Evolutionary conservation across 2,797 vertebrate genomes (phyloP).

Genomic region (Aldrovandia affinis): DNA sequence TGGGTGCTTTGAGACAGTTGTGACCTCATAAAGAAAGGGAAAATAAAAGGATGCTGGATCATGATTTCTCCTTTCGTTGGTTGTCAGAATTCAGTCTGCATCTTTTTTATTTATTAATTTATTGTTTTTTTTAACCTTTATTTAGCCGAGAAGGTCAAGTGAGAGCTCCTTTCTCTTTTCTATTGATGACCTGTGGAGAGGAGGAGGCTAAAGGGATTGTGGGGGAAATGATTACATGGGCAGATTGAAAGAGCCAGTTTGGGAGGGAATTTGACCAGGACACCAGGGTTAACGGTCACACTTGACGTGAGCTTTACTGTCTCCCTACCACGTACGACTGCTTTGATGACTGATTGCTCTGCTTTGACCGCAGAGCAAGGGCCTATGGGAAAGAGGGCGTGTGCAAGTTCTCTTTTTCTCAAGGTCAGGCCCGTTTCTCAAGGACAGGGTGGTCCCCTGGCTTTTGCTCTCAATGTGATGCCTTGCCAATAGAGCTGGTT

Average conservation of each 20-base stretch:
- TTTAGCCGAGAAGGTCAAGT: neutral
- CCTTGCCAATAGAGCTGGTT: slow-evolving; percentile 52
- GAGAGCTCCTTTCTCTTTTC: neutral
- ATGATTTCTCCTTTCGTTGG: too few relatives aligned
- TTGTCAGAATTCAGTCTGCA: too few relatives aligned
- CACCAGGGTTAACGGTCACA: neutral
- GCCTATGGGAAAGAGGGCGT: slow-evolving; percentile 51
- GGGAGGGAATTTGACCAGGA: neutral
- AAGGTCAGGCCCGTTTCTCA: slow-evolving; percentile 71
- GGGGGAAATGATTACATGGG: slow-evolving; percentile 43
- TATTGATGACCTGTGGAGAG: slow-evolving; percentile 40
- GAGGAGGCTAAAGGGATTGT: slow-evolving; percentile 4
- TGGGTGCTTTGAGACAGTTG: too few relatives aligned
- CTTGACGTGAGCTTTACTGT: slow-evolving; percentile 53
- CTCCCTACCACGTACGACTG: slow-evolving; percentile 54
- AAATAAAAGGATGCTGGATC: too few relatives aligned
- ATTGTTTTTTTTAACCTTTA: neutral
- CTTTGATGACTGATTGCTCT: slow-evolving; percentile 68
- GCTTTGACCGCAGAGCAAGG: slow-evolving; percentile 52
- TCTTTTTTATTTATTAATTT: too few relatives aligned
- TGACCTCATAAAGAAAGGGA: too few relatives aligned
- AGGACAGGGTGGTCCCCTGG: slow-evolving; percentile 69
- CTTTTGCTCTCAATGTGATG: slow-evolving; percentile 68
- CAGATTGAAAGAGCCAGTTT: too few relatives aligned
- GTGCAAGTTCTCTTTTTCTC: slow-evolving; percentile 51